Evolutionary conservation across 92 coral and sea anemone species (phyloP).

Genomic region (Epizoanthus illoricatus): DNA sequence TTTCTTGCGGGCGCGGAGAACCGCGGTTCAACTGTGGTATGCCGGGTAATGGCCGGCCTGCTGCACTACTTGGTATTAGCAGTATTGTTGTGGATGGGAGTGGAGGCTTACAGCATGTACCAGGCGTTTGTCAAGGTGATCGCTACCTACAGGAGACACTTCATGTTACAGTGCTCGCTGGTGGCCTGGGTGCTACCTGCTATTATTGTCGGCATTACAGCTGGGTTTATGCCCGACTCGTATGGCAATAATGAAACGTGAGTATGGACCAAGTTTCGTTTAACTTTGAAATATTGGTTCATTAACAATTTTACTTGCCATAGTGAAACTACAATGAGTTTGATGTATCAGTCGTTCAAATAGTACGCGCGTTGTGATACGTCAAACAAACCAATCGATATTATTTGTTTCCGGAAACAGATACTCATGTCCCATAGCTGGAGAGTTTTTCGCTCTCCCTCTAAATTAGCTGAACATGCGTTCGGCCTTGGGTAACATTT

Average conservation of each 20-base stretch:
- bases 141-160: neutral
- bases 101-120: slow-evolving; percentile 36
- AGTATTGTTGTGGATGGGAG: slow-evolving; percentile 7
- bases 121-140: slow-evolving; percentile 21
- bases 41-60: neutral
- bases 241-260: slow-evolving; percentile 7
- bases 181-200: slow-evolving; percentile 35
- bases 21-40: neutral
- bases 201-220: slow-evolving; percentile 33
- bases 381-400: no score
- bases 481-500: no score
- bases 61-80: slow-evolving; percentile 20
- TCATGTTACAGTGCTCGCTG: neutral
- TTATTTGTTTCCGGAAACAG: no score
- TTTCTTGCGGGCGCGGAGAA: slow-evolving; percentile 37
- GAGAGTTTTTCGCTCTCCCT: no score
- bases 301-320: no score
- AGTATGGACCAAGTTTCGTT: neutral
- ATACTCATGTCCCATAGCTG: no score
- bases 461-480: no score
- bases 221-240: neutral
- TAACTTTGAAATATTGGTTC: no score
- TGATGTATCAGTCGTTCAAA: no score
- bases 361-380: no score
- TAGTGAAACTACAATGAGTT: no score